Conservation (phyloP, 2,888 invertebrate species). For the Megastigmus dorsalis region DNA sequence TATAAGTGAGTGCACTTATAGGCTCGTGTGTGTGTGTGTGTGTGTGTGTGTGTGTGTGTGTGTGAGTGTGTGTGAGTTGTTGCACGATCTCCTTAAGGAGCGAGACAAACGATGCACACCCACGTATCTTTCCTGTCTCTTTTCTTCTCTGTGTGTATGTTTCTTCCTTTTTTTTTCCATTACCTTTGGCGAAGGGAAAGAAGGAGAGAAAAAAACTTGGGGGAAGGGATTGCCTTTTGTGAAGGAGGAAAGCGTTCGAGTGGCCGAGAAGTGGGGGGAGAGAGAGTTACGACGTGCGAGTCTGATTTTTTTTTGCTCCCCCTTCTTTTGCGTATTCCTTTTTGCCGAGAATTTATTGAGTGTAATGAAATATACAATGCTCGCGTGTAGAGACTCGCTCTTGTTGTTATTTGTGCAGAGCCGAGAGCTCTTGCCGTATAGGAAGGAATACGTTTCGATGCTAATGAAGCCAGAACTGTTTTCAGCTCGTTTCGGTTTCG, state of each 20-base stretch:
- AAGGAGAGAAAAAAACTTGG: too few relatives aligned
- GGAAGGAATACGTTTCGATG: too few relatives aligned
- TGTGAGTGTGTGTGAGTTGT: neutral
- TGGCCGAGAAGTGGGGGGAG: too few relatives aligned
- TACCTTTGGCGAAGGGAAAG: neutral
- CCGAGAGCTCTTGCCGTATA: too few relatives aligned
- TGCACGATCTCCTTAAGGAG: conserved; percentile 45
- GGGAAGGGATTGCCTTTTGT: conserved; percentile 36
- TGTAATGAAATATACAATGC: conserved; percentile 13
- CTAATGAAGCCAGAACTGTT: too few relatives aligned
- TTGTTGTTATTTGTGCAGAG: neutral
- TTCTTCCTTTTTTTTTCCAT: neutral
- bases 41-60: neutral
- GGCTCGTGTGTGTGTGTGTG: neutral
- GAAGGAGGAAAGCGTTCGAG: conserved; percentile 11
- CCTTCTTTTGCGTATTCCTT: neutral
- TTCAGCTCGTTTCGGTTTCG: too few relatives aligned
- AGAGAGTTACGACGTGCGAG: conserved; percentile 41
- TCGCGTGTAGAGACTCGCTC: too few relatives aligned
- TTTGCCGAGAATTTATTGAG: conserved; percentile 14
- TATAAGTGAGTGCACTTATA: too few relatives aligned
- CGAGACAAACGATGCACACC: conserved; percentile 48
- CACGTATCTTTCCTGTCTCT: conserved; percentile 21
- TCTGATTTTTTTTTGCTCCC: neutral
- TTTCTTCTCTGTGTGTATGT: neutral